Evolutionary conservation across 2,113 vertebrate genomes (phyloP).

Genomic region (Leucosticte australis): DNA sequence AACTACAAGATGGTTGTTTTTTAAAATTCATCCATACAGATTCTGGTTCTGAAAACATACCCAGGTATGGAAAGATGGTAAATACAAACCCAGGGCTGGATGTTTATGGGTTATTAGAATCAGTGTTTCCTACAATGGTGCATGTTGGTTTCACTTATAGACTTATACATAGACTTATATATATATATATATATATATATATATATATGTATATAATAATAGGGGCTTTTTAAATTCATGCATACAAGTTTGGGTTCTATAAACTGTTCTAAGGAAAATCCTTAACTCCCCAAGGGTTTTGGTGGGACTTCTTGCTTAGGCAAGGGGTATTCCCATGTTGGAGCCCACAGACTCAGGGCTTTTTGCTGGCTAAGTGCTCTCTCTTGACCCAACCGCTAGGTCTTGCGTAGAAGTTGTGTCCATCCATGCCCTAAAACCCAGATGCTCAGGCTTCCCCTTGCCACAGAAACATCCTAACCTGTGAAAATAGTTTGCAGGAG

Average conservation of each 20-base stretch:
- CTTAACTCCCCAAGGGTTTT: not conserved
- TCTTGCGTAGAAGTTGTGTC: not conserved
- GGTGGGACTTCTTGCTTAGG: not conserved
- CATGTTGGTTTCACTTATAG: not conserved
- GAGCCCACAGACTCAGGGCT: not conserved
- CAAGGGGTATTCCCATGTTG: fast-evolving
- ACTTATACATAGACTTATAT: not conserved
- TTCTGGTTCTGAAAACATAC: not conserved
- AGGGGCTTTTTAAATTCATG: not conserved
- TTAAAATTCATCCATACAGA: not conserved
- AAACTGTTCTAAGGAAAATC: not conserved
- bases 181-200: not conserved
- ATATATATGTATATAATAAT: not conserved
- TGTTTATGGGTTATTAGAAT: not conserved
- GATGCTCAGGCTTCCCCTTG: not conserved
- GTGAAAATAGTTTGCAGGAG: conserved; percentile 21
- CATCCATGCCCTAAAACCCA: not conserved
- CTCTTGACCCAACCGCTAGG: not conserved
- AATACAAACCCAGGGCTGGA: not conserved
- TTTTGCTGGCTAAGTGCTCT: not conserved
- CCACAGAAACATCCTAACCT: not conserved
- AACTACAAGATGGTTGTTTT: not conserved
- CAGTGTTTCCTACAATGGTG: not conserved
- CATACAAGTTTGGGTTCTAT: not conserved
- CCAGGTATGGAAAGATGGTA: not conserved